Evolutionary conservation across 2,113 vertebrate species (phyloP).

Genomic region (Fregata magnificens): DNA sequence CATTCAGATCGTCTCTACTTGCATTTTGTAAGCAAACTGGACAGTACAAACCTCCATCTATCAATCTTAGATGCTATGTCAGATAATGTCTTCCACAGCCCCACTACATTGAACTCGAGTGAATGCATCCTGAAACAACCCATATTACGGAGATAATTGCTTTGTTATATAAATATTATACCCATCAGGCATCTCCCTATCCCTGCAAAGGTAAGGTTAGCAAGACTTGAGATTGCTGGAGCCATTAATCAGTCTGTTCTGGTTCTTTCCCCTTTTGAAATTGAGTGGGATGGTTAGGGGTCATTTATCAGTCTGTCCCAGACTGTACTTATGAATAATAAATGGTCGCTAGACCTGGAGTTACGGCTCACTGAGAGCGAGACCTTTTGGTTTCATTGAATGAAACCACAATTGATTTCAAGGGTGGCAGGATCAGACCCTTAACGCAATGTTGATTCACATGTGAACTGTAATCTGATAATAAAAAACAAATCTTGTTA

Average conservation of each 20-base stretch:
- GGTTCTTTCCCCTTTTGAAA: not conserved
- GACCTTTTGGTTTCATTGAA: not conserved
- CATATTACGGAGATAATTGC: not conserved
- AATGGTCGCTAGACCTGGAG: not conserved
- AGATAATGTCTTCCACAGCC: not conserved
- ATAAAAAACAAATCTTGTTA: not conserved
- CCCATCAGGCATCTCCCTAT: not conserved
- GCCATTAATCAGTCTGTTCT: not conserved
- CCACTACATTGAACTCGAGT: not conserved
- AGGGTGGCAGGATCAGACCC: not conserved
- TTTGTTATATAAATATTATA: not conserved
- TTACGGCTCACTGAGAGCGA: not conserved
- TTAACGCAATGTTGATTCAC: not conserved
- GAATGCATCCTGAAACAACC: not conserved
- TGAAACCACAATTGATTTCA: not conserved
- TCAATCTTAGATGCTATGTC: not conserved
- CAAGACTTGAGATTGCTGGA: not conserved
- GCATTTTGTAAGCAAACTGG: not conserved
- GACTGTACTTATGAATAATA: slow-evolving; percentile 11
- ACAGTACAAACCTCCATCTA: not conserved
- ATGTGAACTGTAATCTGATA: not conserved
- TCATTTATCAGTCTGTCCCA: slow-evolving; percentile 4
- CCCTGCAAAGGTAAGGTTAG: not conserved
- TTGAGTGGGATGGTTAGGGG: not conserved
- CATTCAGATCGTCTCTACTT: not conserved